Evolutionary conservation across 2,113 vertebrate genomes (phyloP).

Genomic region (Plotosus lineatus): DNA sequence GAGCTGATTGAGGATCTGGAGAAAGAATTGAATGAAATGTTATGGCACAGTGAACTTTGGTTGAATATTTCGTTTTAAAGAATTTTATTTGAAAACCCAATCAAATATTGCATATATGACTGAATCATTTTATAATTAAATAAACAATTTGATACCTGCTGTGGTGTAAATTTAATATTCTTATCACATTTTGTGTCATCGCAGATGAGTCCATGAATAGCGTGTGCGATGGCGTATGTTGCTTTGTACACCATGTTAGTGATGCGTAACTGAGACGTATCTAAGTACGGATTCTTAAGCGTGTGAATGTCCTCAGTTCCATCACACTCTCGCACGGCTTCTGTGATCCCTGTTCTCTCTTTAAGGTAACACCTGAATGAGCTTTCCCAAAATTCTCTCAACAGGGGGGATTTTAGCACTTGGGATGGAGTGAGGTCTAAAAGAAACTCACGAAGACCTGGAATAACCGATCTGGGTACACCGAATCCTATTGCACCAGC

Average conservation of each 20-base stretch:
- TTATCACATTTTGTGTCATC: constrained; percentile 56
- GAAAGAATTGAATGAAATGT: background rate
- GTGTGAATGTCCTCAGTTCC: constrained; percentile 60
- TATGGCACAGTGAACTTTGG: background rate
- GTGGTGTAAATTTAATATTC: constrained; percentile 44
- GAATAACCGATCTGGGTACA: constrained; percentile 62
- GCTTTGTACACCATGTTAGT: constrained; percentile 73
- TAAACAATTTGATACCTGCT: constrained; percentile 54
- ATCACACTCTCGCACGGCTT: constrained; percentile 53
- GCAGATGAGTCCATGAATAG: constrained; percentile 62
- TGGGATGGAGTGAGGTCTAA: constrained; percentile 55
- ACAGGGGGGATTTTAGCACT: constrained; percentile 51
- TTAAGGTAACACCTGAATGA: constrained; percentile 65
- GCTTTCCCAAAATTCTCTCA: constrained; percentile 70
- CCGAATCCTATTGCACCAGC: constrained; percentile 64
- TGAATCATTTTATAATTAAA: too few relatives aligned
- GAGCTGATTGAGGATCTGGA: constrained; percentile 60
- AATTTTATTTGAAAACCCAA: background rate
- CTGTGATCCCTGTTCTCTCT: background rate
- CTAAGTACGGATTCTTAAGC: constrained; percentile 62
- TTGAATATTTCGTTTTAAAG: background rate
- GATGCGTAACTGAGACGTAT: constrained; percentile 67
- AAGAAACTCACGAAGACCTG: constrained; percentile 67
- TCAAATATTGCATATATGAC: background rate
- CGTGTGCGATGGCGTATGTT: constrained; percentile 68